Percentiles rank a stretch among this genome's conserved stretches.
Evolutionary conservation across 1,140 invertebrate species (phyloP).

Genomic region (Psix sp.): DNA sequence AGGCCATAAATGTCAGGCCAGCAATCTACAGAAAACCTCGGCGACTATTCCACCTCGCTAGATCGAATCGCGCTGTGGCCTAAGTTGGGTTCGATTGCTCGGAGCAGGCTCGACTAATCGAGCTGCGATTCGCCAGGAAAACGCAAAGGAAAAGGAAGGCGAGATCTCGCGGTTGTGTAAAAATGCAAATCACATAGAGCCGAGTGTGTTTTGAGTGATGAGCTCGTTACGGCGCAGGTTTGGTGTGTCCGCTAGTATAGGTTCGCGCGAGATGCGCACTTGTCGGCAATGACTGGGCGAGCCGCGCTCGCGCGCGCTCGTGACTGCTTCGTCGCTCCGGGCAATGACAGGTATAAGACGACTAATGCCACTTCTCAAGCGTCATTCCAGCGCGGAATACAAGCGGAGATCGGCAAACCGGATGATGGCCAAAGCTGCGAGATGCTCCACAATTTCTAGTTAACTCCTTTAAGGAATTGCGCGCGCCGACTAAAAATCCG

Average conservation of each 20-base stretch:
- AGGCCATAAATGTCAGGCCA: conserved; percentile 29
- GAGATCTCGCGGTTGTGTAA: too few species aligned
- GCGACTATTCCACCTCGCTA: not conserved
- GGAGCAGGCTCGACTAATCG: conserved; percentile 52
- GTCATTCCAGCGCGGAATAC: too few species aligned
- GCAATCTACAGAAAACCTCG: conserved; percentile 12
- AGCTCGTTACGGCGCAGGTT: conserved; percentile 10
- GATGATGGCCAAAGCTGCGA: too few species aligned
- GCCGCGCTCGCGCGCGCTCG: conserved; percentile 64
- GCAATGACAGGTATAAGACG: conserved; percentile 67
- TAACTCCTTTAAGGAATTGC: conserved; percentile 44
- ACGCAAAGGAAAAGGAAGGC: conserved; percentile 53
- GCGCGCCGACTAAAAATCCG: too few species aligned
- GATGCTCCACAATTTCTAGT: conserved; percentile 43
- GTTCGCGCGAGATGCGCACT: conserved; percentile 69
- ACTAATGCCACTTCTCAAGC: conserved; percentile 61
- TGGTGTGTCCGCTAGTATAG: conserved; percentile 35
- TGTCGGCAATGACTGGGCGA: conserved; percentile 70
- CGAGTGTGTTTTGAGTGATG: conserved; percentile 19
- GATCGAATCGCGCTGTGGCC: conserved; percentile 34
- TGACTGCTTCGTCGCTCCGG: conserved; percentile 64
- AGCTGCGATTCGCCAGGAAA: conserved; percentile 31
- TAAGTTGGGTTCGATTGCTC: conserved; percentile 36
- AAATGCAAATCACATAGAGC: conserved; percentile 19
- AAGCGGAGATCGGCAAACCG: too few species aligned